Evolutionary conservation across 2,888 invertebrate species (phyloP).

Genomic region (Hololepta plana): DNA sequence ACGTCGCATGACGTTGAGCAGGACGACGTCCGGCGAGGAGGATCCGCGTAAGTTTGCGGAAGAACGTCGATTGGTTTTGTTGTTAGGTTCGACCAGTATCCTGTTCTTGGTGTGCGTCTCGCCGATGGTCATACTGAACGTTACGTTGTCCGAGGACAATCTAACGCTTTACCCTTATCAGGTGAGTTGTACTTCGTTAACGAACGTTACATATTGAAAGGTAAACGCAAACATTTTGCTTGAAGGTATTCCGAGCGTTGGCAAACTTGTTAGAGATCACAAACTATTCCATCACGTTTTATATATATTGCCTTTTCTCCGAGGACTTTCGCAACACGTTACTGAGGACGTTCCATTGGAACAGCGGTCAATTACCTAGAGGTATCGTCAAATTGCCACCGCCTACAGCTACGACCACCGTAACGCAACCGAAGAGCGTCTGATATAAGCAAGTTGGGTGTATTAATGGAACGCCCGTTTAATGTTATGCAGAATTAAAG

Average conservation of each 20-base stretch:
- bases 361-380: conserved; percentile 24
- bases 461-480: conserved; percentile 13
- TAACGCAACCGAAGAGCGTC: conserved; percentile 22
- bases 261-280: conserved; percentile 57
- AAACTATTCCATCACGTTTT: conserved; percentile 63
- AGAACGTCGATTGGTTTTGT: conserved; percentile 42
- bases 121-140: conserved; percentile 52
- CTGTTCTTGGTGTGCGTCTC: conserved; percentile 50
- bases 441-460: conserved; percentile 21
- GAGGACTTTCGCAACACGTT: conserved; percentile 57
- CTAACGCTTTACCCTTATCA: conserved; percentile 43
- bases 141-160: conserved; percentile 44
- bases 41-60: conserved; percentile 49
- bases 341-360: conserved; percentile 41
- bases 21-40: conserved; percentile 37
- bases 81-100: conserved; percentile 47
- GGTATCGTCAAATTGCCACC: conserved; percentile 21
- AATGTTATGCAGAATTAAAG: too few relatives aligned
- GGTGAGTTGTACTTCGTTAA: conserved; percentile 21
- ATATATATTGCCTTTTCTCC: conserved; percentile 61
- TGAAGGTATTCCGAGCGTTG: conserved; percentile 46
- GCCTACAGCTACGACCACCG: conserved; percentile 26
- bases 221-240: conserved; percentile 6
- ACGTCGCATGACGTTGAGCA: conserved; percentile 43
- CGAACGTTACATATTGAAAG: neutral